Evolutionary conservation across 2,113 vertebrate genomes (phyloP), one percentile per base, ranked within the genome.

Genomic region (Tyrannus savana): DNA sequence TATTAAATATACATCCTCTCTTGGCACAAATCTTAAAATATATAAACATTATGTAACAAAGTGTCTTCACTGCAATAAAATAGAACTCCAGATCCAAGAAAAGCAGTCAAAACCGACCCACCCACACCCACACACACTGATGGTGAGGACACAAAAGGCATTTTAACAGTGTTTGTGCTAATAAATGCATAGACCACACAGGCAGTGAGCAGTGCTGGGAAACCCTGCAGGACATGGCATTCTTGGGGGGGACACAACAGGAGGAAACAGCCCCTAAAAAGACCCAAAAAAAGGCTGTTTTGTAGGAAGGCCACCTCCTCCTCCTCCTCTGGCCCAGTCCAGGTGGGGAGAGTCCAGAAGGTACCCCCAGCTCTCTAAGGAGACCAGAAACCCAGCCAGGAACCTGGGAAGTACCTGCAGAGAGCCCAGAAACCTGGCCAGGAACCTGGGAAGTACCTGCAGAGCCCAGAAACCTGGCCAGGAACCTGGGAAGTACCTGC

Each of bases 1-100:
- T 98, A 98, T 98, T 98, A 98, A 98, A 98, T 98, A 98, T 98
- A 98, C 91, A 95, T 95, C 95, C 92, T 98, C 96, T 98, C 92
- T 98, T 98, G 98, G 97, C 98, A 98, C 97, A 97, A 97, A 98
- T 97, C 96, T 97, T 95, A 92, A 98, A 98, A 98, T 97, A 98
- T 96, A 98, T 96, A 98, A 98, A 98, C 97, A 96, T 97, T 80
- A 95, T 97, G 55, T 97, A 98, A 96, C 97, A 97, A 98, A 98
- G 96, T 97, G 82, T 97, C 96, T 97, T 97, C 97, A 97, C 97
- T 95, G 97, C 98, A 97, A 96, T 92, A 98, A 98, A 98, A 97
- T 97, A 96, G 90, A 97, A 95, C 84, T 97, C 95, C 96, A 95
- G 96, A 86, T 89, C 94, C 85, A 58, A 80, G 90, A 92, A 86